These are phyloP conservation scores for Urocolius indicus DNA, from an alignment of 2,113 vertebrate species.

Conservation along the genomic window DNA sequence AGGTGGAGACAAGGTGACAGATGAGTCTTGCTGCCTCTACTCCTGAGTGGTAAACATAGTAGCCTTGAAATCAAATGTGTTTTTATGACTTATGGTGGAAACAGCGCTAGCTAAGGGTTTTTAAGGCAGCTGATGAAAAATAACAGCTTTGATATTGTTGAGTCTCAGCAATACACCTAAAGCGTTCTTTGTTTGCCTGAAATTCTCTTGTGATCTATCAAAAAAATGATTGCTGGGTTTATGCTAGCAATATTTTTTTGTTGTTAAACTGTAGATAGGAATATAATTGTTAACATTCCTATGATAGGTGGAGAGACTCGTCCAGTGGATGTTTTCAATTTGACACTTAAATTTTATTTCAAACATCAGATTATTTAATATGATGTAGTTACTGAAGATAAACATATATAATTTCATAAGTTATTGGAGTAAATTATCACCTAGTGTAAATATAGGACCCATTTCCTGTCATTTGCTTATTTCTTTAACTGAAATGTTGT, in stretches of 20 bases:
- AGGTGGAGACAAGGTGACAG: constrained; percentile 44
- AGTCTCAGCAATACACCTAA: neutral
- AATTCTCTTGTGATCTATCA: neutral
- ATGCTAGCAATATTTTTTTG: neutral
- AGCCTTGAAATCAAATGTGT: neutral
- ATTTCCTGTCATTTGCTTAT: neutral
- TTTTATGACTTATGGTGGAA: neutral
- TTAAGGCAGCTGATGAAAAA: neutral
- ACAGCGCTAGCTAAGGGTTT: neutral
- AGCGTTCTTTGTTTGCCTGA: neutral
- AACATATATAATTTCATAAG: neutral
- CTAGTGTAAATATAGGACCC: neutral
- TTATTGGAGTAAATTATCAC: neutral
- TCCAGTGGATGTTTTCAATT: neutral
- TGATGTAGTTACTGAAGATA: neutral
- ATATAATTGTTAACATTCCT: neutral
- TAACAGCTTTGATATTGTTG: neutral
- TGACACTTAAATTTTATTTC: neutral
- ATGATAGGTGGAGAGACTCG: neutral
- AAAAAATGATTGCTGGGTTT: neutral
- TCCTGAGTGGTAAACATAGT: constrained; percentile 31
- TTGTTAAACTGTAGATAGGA: too few relatives aligned
- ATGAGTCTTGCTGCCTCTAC: constrained; percentile 5
- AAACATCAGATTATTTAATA: neutral
- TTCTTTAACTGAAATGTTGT: neutral